phyloP scores from a whole-genome alignment of 2,113 vertebrate species.

The Silurus asotus region DNA sequence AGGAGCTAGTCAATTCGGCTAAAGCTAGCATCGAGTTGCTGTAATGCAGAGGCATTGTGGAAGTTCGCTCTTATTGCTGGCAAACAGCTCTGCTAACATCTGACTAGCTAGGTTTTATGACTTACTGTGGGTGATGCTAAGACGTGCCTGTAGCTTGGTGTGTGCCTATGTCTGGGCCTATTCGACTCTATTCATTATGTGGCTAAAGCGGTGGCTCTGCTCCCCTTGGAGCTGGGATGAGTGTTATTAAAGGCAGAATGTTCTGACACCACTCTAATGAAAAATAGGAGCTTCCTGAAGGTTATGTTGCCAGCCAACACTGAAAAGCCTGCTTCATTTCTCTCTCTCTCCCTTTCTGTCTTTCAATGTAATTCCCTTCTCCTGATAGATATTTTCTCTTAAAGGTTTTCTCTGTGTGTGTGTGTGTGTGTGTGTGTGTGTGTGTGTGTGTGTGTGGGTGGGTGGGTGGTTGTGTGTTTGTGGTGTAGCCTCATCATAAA shows the following conservation, averaged over 20 bases:
- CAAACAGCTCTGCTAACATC: not conserved
- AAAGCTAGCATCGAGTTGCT: slow-evolving; percentile 57
- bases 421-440: slow-evolving; percentile 66
- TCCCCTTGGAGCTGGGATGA: slow-evolving; percentile 77
- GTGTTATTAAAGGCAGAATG: slow-evolving; percentile 79
- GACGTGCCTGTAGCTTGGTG: not conserved
- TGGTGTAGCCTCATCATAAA: slow-evolving; percentile 75
- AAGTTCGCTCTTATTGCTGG: not conserved
- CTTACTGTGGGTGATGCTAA: not conserved
- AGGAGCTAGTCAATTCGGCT: slow-evolving; percentile 88
- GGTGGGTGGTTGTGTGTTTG: slow-evolving; percentile 54
- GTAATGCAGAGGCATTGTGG: slow-evolving; percentile 8
- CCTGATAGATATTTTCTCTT: slow-evolving; percentile 78
- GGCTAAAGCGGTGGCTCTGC: slow-evolving; percentile 78
- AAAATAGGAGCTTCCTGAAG: slow-evolving; percentile 83
- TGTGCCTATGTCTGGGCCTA: slow-evolving; percentile 60
- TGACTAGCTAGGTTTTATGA: not conserved
- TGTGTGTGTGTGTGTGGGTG: slow-evolving; percentile 62
- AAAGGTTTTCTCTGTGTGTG: slow-evolving; percentile 62
- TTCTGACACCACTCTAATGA: slow-evolving; percentile 80
- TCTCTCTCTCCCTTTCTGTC: slow-evolving; percentile 29
- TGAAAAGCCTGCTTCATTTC: slow-evolving; percentile 76
- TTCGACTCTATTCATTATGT: slow-evolving; percentile 79
- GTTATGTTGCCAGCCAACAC: slow-evolving; percentile 76
- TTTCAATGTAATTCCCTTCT: slow-evolving; percentile 74